phyloP scores from a whole-genome alignment of 2,113 vertebrate genomes.

The Malaclemys terrapin region DNA sequence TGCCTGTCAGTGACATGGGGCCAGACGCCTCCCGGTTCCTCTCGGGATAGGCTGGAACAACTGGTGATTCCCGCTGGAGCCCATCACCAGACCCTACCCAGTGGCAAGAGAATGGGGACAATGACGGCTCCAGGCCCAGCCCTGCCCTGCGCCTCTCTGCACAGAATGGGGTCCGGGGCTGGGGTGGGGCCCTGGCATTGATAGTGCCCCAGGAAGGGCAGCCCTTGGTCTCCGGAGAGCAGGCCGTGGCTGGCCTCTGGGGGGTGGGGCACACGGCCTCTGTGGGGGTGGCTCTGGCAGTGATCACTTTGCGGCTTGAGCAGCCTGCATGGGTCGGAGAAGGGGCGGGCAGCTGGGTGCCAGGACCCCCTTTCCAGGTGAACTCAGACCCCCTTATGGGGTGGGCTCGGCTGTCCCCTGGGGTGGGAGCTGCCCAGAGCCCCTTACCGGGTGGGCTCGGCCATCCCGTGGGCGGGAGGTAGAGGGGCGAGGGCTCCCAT shows the following conservation, averaged over 20 bases:
- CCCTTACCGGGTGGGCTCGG: background rate
- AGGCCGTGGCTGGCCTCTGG: background rate
- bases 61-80: background rate
- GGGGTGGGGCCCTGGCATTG: background rate
- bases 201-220: background rate
- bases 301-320: background rate
- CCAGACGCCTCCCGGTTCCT: background rate
- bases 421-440: background rate
- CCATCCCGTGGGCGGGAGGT: conserved; percentile 58
- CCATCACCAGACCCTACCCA: background rate
- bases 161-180: no score
- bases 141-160: background rate
- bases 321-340: background rate
- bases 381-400: background rate
- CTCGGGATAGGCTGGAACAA: background rate
- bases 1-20: background rate
- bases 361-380: background rate
- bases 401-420: background rate
- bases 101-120: background rate
- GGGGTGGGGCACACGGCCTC: background rate
- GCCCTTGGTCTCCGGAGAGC: background rate
- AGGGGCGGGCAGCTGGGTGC: background rate
- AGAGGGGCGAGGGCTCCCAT: conserved; percentile 19
- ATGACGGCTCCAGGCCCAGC: background rate
- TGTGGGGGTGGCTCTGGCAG: background rate